phyloP scores from a whole-genome alignment of 2,888 invertebrate species.

The Drosophila limbata region DNA sequence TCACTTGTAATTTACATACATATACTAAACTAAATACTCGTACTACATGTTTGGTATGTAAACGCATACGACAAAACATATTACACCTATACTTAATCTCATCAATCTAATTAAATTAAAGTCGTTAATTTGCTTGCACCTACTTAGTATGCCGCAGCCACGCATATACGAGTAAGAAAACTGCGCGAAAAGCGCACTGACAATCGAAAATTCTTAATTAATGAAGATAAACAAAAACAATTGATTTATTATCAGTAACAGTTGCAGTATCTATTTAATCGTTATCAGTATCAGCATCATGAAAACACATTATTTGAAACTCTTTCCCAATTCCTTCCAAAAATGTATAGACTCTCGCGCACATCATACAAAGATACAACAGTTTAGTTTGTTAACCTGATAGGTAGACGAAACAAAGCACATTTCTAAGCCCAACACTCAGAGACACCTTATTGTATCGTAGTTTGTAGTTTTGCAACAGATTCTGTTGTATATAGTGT shows the following conservation, averaged over 20 bases:
- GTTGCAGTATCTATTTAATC: slow-evolving; percentile 51
- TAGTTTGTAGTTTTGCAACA: slow-evolving; percentile 43
- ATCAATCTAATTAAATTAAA: slow-evolving; percentile 67
- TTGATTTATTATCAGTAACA: slow-evolving; percentile 51
- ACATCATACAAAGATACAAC: slow-evolving; percentile 37
- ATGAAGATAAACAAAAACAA: slow-evolving; percentile 42
- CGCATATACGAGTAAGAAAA: slow-evolving; percentile 81
- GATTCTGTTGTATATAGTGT: slow-evolving; percentile 23
- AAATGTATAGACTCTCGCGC: slow-evolving; percentile 31
- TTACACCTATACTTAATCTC: slow-evolving; percentile 63
- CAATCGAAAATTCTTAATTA: slow-evolving; percentile 23
- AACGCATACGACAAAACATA: slow-evolving; percentile 38
- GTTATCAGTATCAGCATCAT: slow-evolving; percentile 58
- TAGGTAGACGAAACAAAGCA: slow-evolving; percentile 4
- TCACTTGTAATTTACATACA: slow-evolving; percentile 73
- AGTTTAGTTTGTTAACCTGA: slow-evolving; percentile 8
- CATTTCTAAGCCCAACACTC: slow-evolving; percentile 8
- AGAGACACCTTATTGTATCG: slow-evolving; percentile 25
- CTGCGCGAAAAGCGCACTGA: slow-evolving; percentile 36
- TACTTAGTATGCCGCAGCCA: slow-evolving; percentile 86
- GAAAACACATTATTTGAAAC: slow-evolving; percentile 46
- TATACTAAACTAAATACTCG: slow-evolving; percentile 21
- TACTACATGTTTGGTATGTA: slow-evolving; percentile 28
- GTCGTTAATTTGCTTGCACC: slow-evolving; percentile 86
- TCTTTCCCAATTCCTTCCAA: slow-evolving; percentile 42